Conservation (phyloP, 2,888 invertebrate species). For the Ferrisia virgata region DNA sequence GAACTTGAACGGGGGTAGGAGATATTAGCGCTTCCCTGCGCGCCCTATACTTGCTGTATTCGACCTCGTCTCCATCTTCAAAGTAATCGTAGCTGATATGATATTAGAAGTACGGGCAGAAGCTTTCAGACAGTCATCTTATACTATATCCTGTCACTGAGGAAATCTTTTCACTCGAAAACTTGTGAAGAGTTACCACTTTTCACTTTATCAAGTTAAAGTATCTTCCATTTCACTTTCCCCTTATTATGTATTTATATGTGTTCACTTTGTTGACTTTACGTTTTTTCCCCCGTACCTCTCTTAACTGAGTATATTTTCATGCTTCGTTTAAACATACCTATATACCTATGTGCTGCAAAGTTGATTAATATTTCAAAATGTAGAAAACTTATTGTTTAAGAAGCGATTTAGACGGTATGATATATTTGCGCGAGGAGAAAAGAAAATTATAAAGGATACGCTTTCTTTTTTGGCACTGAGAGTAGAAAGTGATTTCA, state of each 20-base stretch:
- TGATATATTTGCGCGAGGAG: neutral
- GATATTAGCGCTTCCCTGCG: slow-evolving; percentile 36
- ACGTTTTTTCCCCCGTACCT: neutral
- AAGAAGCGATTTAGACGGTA: neutral
- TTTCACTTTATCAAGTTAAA: slow-evolving; percentile 26
- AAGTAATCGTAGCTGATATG: slow-evolving; percentile 32
- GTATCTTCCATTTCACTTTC: slow-evolving; percentile 21
- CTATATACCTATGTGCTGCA: neutral
- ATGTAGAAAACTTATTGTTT: neutral
- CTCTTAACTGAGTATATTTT: neutral
- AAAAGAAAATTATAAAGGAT: neutral
- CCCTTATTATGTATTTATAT: slow-evolving; percentile 16
- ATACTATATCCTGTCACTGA: slow-evolving; percentile 40
- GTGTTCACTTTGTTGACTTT: slow-evolving; percentile 26
- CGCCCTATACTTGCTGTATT: neutral
- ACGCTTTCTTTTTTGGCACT: no score
- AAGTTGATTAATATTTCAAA: neutral
- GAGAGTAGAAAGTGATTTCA: no score
- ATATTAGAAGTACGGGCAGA: slow-evolving; percentile 26
- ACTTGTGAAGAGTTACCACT: slow-evolving; percentile 15
- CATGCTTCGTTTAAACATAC: neutral
- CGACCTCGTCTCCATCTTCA: neutral
- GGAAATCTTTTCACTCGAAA: slow-evolving; percentile 31
- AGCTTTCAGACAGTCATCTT: slow-evolving; percentile 24
- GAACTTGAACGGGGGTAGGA: slow-evolving; percentile 41